Evolutionary conservation across 1,140 invertebrate species (phyloP), one percentile per base, ranked within the genome.

Genomic region (Drosophila subobscura): DNA sequence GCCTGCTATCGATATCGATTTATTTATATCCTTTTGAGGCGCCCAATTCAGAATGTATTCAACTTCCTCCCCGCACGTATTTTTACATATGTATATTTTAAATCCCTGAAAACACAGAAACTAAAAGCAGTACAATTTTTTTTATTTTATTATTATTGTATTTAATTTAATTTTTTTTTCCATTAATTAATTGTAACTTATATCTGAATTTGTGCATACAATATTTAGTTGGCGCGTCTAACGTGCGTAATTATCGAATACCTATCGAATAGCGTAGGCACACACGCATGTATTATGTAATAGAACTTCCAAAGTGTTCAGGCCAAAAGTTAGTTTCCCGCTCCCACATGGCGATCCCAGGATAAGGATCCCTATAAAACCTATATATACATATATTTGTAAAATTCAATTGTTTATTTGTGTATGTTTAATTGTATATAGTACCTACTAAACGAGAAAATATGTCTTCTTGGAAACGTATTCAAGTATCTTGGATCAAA

Each of bases 271-370:
- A 37, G 58, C 42, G 40, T 49, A 60, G 53, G 27, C 42, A n/a
- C 25, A n/a, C 54, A n/a, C 25, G 14, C 54, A 66, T 77, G 83
- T 88, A 81, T 88, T 86, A 80, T 79, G 61, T 86, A 86, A 68
- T 59, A 57, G 41, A 77, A 83, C 81, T 85, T 81, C 81, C 81
- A 85, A 85, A 85, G 81, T 85, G 81, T 85, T 85, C 81, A 85
- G 80, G 77, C 81, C 81, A 85, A 86, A 86, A 86, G 73, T 81
- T 74, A 77, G 64, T 65, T 58, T 59, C 59, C 54, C 61, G 16
- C 16, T 20, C 76, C 59, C 63, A 58, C 45, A 51, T 56, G 54
- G 14, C 40, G 10, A 14, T 16, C 16, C 16, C 16, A 20, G 16
- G 16, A n/a, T 47, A 52, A 22, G 7, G 45, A 25, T 65, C 16